Evolutionary conservation across 2,888 invertebrate species (phyloP).

Genomic region (Netelia inedita): DNA sequence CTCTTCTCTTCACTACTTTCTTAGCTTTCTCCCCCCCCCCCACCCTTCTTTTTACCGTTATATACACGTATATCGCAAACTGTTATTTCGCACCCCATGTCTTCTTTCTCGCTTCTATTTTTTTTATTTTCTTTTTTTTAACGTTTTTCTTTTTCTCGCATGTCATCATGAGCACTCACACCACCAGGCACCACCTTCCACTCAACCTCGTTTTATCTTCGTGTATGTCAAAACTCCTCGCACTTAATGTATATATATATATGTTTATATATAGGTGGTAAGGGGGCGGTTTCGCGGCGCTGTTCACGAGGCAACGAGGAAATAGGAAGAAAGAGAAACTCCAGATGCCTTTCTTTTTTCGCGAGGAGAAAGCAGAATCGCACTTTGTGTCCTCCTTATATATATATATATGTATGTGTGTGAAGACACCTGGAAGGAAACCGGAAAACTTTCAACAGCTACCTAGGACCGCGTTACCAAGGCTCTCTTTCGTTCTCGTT

Average conservation of each 20-base stretch:
- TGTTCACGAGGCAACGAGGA: neutral
- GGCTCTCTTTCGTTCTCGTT: conserved; percentile 11
- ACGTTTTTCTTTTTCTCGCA: neutral
- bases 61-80: neutral
- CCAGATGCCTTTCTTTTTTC: neutral
- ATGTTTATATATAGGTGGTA: neutral
- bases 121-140: conserved; percentile 30
- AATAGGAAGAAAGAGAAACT: neutral
- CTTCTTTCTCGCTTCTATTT: conserved; percentile 18
- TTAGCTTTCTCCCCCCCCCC: conserved; percentile 22
- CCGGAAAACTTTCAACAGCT: conserved; percentile 44
- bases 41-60: neutral
- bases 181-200: conserved; percentile 3
- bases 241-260: neutral
- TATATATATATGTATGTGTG: too few species aligned
- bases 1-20: conserved; percentile 27
- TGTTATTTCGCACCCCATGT: neutral
- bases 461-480: neutral
- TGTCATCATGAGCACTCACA: conserved; percentile 21
- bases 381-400: neutral
- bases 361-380: neutral
- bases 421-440: conserved; percentile 33
- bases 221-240: conserved; percentile 23
- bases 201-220: conserved; percentile 37
- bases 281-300: neutral